A percentile compares a stretch with the other conserved stretches of the same genome.
Evolutionary conservation across 2,888 invertebrate species (phyloP).

Genomic region (Nemurella pictetii): DNA sequence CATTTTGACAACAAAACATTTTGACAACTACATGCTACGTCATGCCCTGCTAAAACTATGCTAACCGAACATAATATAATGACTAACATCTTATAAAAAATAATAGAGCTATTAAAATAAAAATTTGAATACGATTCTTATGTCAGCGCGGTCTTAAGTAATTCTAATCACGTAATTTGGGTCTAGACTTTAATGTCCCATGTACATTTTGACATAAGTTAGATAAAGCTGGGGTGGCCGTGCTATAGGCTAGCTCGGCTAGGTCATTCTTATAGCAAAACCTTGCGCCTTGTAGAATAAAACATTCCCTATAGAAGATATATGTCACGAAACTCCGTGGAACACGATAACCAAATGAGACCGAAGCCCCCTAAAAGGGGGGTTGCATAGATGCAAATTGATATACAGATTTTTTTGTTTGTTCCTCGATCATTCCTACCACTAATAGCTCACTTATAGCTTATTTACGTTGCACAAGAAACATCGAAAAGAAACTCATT

Average conservation of each 20-base stretch:
- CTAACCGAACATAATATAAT: not conserved
- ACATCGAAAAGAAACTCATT: not conserved
- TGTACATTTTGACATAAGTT: constrained; percentile 13
- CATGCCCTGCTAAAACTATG: no score
- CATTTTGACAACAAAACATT: not conserved
- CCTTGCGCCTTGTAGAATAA: not conserved
- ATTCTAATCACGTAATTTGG: constrained; percentile 21
- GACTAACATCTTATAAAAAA: not conserved
- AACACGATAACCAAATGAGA: not conserved
- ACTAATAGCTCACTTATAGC: not conserved
- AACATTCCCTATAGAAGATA: not conserved
- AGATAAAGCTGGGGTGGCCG: not conserved
- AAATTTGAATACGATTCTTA: constrained; percentile 25
- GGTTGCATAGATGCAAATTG: not conserved
- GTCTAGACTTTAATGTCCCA: not conserved
- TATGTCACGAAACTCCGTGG: not conserved
- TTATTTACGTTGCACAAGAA: not conserved
- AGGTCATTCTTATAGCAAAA: no score
- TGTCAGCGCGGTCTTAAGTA: constrained; percentile 13
- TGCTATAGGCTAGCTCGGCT: not conserved
- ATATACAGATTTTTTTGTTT: not conserved
- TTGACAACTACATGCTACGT: no score
- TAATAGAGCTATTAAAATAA: constrained; percentile 26
- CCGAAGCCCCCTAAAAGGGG: not conserved
- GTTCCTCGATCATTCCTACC: not conserved